Evolutionary conservation across 2,888 invertebrate species (phyloP), one percentile per base, ranked within the genome.

Genomic region (Elmis aenea): DNA sequence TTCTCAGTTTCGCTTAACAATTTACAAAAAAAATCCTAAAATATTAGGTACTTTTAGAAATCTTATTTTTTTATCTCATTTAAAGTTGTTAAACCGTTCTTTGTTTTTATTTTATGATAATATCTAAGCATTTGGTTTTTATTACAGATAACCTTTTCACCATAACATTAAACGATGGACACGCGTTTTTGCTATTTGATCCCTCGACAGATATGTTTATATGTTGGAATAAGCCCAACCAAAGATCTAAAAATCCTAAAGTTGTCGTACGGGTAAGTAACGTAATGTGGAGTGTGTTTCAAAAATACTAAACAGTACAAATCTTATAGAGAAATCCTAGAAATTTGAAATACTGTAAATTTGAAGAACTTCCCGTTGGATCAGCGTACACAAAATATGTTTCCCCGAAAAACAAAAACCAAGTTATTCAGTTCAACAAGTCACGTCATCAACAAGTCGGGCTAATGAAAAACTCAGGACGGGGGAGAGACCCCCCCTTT

Each of bases 171-270:
- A 36, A 36, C 16, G 37, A 45, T 37, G 46, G 48, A 33, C 35
- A 45, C 45, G 52, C 31, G 43, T 57, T 59, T 42, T 52, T 56
- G 32, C 40, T 61, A 20, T 62, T 54, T 42, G 59, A 62, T 39
- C 51, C 55, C 15, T 36, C 42, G 33, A 54, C 52, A 12, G 53
- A 48, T 28, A 55, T 51, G 44, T 62, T 60, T 42, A 57, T 62
- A 18, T 62, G 62, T 47, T 57, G 57, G 55, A 58, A 54, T 35
- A 54, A 49, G 26, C 45, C 45, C 23, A n/a, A n/a, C n/a, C n/a
- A n/a, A n/a, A n/a, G n/a, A n/a, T n/a, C n/a, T n/a, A n/a, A n/a
- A n/a, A n/a, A n/a, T n/a, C n/a, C n/a, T n/a, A n/a, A n/a, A n/a
- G n/a, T n/a, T n/a, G n/a, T n/a, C n/a, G n/a, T n/a, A n/a, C n/a